A percentile compares a stretch with the other conserved stretches of the same genome.
Conservation (phyloP, 2,888 invertebrate species). For the Choristoneura rosaceana region DNA sequence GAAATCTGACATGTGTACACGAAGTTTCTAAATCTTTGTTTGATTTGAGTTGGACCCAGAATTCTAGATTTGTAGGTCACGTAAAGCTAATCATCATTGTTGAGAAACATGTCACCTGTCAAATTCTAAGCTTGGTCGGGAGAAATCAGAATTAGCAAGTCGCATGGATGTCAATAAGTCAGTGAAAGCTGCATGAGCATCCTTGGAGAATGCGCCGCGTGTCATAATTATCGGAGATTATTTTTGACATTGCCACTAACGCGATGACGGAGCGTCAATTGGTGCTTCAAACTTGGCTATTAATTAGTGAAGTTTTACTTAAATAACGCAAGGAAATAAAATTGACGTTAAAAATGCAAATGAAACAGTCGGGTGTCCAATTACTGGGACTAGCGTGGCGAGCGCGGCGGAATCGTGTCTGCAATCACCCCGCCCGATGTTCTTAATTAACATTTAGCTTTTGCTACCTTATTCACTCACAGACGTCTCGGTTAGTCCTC, state of each 20-base stretch:
- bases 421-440: conserved; percentile 73
- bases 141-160: conserved; percentile 71
- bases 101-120: conserved; percentile 59
- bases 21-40: conserved; percentile 35
- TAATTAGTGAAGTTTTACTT: conserved; percentile 60
- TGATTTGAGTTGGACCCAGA: conserved; percentile 47
- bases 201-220: conserved; percentile 43
- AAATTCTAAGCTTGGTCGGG: conserved; percentile 54
- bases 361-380: conserved; percentile 66
- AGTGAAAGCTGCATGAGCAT: conserved; percentile 66
- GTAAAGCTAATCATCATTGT: conserved; percentile 56
- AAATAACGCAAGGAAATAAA: conserved; percentile 51
- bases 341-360: conserved; percentile 64
- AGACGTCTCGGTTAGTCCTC: conserved; percentile 60
- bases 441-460: conserved; percentile 80
- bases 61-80: conserved; percentile 69
- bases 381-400: conserved; percentile 61
- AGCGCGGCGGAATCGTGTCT: conserved; percentile 55
- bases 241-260: conserved; percentile 16
- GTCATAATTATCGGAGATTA: conserved; percentile 24
- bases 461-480: conserved; percentile 69
- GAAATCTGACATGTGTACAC: background rate
- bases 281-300: conserved; percentile 35
- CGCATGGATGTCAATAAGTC: conserved; percentile 54
- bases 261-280: background rate